Evolutionary conservation across 2,888 invertebrate species (phyloP).

Genomic region (Eupithecia inturbata): DNA sequence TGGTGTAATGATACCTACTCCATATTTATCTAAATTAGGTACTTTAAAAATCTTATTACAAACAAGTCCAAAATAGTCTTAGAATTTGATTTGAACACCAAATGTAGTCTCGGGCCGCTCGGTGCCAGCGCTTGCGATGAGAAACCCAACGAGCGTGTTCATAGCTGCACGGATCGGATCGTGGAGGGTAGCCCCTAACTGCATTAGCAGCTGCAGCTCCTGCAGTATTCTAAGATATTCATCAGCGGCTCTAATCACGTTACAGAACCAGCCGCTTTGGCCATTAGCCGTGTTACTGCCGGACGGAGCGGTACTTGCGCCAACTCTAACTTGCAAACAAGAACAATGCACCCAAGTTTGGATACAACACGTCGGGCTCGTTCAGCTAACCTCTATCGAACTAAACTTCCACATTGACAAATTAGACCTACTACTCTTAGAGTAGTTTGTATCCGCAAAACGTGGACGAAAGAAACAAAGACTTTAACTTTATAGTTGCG

Average conservation of each 20-base stretch:
- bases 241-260: constrained; percentile 53
- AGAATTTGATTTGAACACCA: too few species aligned
- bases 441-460: background rate
- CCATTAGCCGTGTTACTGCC: constrained; percentile 55
- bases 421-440: background rate
- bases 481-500: background rate
- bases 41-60: too few species aligned
- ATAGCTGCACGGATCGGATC: background rate
- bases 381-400: background rate
- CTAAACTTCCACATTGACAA: background rate
- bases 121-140: too few species aligned
- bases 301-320: constrained; percentile 8
- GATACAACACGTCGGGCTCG: constrained; percentile 9
- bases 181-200: constrained; percentile 47
- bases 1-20: too few species aligned
- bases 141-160: background rate
- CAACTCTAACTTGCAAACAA: constrained; percentile 22
- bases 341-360: constrained; percentile 21
- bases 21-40: too few species aligned
- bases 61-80: background rate
- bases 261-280: constrained; percentile 50
- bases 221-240: constrained; percentile 60
- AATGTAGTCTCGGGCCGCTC: background rate
- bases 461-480: background rate
- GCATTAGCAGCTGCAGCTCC: constrained; percentile 46